phyloP scores from a whole-genome alignment of 2,888 invertebrate species.

The Cyclophora punctaria region DNA sequence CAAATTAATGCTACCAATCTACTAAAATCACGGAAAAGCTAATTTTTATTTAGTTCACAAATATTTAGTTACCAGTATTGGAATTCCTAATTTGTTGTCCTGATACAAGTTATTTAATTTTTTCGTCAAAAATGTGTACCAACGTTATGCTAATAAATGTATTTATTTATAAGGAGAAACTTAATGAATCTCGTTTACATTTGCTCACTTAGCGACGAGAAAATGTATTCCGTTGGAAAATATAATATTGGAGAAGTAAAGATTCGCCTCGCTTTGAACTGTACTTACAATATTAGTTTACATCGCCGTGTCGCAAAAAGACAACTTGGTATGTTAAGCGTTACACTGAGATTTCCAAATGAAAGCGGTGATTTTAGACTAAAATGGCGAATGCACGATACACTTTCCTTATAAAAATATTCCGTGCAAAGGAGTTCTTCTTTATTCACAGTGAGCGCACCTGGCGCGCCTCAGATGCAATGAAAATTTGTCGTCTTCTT shows the following conservation, averaged over 20 bases:
- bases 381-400: constrained; percentile 35
- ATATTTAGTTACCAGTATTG: too few relatives aligned
- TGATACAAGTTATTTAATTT: too few relatives aligned
- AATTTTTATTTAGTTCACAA: too few relatives aligned
- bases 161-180: neutral
- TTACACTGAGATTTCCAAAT: constrained; percentile 36
- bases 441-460: constrained; percentile 54
- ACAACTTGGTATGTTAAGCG: constrained; percentile 34
- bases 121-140: too few relatives aligned
- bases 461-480: constrained; percentile 44
- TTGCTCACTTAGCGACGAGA: constrained; percentile 6
- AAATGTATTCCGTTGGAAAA: constrained; percentile 15
- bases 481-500: constrained; percentile 61
- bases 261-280: constrained; percentile 14
- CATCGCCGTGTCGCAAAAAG: constrained; percentile 20
- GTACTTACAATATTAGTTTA: constrained; percentile 18
- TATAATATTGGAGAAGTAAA: constrained; percentile 14
- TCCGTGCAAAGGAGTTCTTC: constrained; percentile 39
- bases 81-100: too few relatives aligned
- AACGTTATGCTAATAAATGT: neutral
- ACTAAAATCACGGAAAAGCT: constrained; percentile 2
- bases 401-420: constrained; percentile 56
- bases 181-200: neutral
- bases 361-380: constrained; percentile 42
- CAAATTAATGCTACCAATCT: constrained; percentile 9